Base-by-base conservation (phyloP, 2,797 vertebrate genomes). In the Acanthis flammea region DNA sequence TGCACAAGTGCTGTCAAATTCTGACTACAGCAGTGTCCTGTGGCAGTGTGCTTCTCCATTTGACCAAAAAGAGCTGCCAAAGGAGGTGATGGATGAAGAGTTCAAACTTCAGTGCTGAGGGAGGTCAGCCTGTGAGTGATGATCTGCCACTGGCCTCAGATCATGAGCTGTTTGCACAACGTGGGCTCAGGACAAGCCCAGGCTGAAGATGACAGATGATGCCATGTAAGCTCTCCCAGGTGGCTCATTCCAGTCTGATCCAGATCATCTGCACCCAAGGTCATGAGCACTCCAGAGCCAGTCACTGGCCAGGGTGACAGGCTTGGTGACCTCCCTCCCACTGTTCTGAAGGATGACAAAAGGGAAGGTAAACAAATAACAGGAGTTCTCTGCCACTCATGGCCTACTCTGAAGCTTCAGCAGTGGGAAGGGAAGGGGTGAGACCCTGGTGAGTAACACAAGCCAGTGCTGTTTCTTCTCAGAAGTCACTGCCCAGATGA, bases 111-210 rank as follows among this genome's bases (percentile, higher is more conserved):
- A 47, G 65, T 27, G 87, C 82, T 48, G 82, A 51, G 83, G 62
- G 83, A 86, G 92, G 55, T 66, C 70, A 70, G 58, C 8, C 76
- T 84, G 48, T 95, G 94, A 96, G 86, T 60, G 91, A 94, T 91
- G 82, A 74, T 68, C 92, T 89, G 89, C 86, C 88, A 48, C 75
- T 77, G 78, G 72, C 65, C 92, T 93, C 78, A 45, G 81, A 91
- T 83, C 90, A 94, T 87, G 91, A 91, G 91, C 72, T 80, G 86
- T 91, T 95, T 94, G 92, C 77, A 65, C 61, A 87, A 75, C 78
- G 61, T 19, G 37, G 68, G 73, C 81, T 90, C 54, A 6, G 75
- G 91, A 92, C 86, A 80, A 77, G 47, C 48, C 72, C 79, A 42
- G 92, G 67, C 77, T 0, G 1, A 75, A 55, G 73, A 75, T 73